Conservation (phyloP, 2,888 invertebrate species). For the Sycophila texana region DNA sequence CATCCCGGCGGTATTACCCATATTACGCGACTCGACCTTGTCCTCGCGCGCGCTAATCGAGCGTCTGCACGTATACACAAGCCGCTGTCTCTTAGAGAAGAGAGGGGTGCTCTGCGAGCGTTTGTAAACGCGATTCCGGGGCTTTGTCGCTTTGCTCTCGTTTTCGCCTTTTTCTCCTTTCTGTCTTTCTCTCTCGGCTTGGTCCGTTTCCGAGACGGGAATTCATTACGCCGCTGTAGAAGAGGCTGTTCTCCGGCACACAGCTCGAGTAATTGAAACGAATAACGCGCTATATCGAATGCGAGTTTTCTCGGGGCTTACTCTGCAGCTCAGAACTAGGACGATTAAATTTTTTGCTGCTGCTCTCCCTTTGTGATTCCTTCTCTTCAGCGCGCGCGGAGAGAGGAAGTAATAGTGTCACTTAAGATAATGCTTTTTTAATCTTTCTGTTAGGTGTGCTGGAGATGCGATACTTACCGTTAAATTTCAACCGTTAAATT, state of each 20-base stretch:
- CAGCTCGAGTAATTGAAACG: constrained; percentile 34
- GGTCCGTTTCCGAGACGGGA: not conserved
- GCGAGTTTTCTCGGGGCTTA: not conserved
- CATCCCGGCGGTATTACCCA: not conserved
- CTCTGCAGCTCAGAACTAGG: no score
- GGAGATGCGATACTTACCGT: no score
- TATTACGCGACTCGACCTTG: constrained; percentile 41
- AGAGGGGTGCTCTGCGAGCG: no score
- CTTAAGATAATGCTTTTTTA: no score
- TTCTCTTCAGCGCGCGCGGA: no score
- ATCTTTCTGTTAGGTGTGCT: no score
- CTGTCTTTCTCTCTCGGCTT: not conserved
- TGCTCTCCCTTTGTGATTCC: no score
- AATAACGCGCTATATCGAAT: constrained; percentile 23
- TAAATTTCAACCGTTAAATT: no score
- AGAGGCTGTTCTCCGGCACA: not conserved
- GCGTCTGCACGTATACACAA: not conserved
- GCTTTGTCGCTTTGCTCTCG: not conserved
- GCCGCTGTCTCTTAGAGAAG: not conserved
- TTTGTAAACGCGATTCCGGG: not conserved
- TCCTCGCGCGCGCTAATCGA: constrained; percentile 22
- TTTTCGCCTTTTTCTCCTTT: not conserved
- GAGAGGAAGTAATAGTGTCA: no score
- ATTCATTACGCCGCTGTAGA: not conserved
- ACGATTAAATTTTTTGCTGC: no score